Percentiles rank a stretch among this genome's conserved stretches.
These are phyloP conservation scores for Amphiduros pacificus DNA, from an alignment of 2,888 invertebrate genomes.

Conservation along the genomic window DNA sequence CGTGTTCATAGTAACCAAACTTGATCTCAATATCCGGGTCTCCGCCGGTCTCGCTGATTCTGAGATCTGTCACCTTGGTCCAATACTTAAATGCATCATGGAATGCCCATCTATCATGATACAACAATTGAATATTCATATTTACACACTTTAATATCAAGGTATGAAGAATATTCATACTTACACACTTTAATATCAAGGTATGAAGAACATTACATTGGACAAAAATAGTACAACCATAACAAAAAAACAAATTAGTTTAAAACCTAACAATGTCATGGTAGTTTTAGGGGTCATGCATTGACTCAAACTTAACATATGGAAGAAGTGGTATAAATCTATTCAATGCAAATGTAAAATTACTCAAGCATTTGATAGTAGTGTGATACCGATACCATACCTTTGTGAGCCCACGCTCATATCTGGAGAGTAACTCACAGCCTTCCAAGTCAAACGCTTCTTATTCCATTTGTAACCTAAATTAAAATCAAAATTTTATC, in stretches of 20 bases:
- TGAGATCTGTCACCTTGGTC: slow-evolving; percentile 2
- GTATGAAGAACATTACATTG: too few relatives aligned
- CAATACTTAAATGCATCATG: slow-evolving; percentile 13
- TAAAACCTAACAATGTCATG: background rate
- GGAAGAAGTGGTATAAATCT: too few relatives aligned
- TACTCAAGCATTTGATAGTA: background rate
- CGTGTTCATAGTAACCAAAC: slow-evolving; percentile 42
- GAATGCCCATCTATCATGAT: slow-evolving; percentile 5
- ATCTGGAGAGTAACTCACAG: background rate
- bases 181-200: too few relatives aligned
- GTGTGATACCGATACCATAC: background rate
- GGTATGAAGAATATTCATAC: too few relatives aligned
- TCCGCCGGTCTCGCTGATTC: slow-evolving; percentile 16
- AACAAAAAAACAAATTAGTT: background rate
- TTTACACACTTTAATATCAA: too few relatives aligned
- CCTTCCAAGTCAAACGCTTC: background rate
- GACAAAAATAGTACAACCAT: background rate
- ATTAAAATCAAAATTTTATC: background rate
- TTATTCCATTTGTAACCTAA: slow-evolving; percentile 15
- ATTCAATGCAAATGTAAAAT: too few relatives aligned
- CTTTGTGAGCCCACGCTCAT: slow-evolving; percentile 3
- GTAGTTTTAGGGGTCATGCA: background rate
- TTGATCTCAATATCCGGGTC: slow-evolving; percentile 48
- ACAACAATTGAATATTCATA: too few relatives aligned
- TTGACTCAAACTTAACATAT: too few relatives aligned